phyloP scores from a whole-genome alignment of 2,113 vertebrate genomes.

The Silurus meridionalis region DNA sequence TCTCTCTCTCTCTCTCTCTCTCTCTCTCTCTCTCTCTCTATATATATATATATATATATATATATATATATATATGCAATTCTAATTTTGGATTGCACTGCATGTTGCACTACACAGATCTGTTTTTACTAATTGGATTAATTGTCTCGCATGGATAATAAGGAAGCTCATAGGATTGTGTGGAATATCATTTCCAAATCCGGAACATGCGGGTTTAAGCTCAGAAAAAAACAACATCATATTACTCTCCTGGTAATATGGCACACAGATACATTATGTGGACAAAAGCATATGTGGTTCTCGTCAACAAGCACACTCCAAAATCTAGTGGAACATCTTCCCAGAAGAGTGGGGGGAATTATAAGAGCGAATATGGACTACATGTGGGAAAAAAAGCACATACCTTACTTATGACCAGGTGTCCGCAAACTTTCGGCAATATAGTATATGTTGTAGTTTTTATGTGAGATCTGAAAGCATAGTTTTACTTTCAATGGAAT shows the following conservation, averaged over 20 bases:
- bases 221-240: background rate
- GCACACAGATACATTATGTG: background rate
- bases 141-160: background rate
- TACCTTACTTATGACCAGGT: too few species aligned
- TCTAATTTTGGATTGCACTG: background rate
- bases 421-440: too few species aligned
- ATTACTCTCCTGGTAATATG: background rate
- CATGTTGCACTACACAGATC: background rate
- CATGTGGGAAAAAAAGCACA: too few species aligned
- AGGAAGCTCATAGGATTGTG: background rate
- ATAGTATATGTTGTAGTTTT: background rate
- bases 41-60: too few species aligned
- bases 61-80: too few species aligned
- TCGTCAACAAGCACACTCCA: too few species aligned
- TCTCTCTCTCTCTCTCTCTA: too few species aligned
- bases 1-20: too few species aligned
- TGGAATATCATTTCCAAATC: background rate
- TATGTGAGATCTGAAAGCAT: background rate
- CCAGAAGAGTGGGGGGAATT: too few species aligned
- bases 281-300: too few species aligned
- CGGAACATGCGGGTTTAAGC: background rate
- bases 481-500: background rate
- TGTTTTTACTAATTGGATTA: background rate
- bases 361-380: too few species aligned
- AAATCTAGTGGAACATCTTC: too few species aligned